Evolutionary conservation across 2,113 vertebrate genomes (phyloP), one percentile per base, ranked within the genome.

Genomic region (Grammomys surdaster): DNA sequence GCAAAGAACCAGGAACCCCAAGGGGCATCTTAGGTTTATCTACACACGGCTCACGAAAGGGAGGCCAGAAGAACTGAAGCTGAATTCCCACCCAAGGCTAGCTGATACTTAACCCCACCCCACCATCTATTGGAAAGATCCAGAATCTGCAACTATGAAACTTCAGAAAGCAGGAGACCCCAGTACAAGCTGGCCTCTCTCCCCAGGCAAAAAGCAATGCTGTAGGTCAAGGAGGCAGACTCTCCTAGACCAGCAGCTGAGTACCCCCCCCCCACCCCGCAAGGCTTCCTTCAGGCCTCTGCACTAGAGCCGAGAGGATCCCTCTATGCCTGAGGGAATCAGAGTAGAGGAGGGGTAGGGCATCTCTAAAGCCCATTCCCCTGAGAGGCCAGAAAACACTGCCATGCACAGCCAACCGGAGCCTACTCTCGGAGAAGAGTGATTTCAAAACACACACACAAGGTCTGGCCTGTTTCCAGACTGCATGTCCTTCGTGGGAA

Each of bases 11-110:
- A 1, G 80, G 28, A 28, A 22, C 58, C 3, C 24, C 8, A 46
- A 58, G 51, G 43, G 67, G 28, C 17, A 12, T 17, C 0, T 1
- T 0, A 11, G 43, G 40, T 36, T 16, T 16, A 22, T 4, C 31
- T 19, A n/a, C 80, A 7, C 24, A 7, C 24, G 0, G 5, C 0
- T 0, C 0, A 2, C 56, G n/a, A 14, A 60, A 22, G 51, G 31
- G 82, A 7, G 0, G 0, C 17, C 65, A 51, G 19, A n/a, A 43
- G 63, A 12, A 20, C 13, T 16, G 65, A 46, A 26, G 28, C 33
- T 11, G 43, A 4, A 8, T 13, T 24, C 65, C 65, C 65, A 60
- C 63, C 40, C 54, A 48, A 46, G 4, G 19, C 40, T 28, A 26
- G 1, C 17, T 3, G 26, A 16, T 7, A 31, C 54, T 26, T 19